Evolutionary conservation across 2,113 vertebrate genomes (phyloP).

Genomic region (Nothobranchius furzeri): DNA sequence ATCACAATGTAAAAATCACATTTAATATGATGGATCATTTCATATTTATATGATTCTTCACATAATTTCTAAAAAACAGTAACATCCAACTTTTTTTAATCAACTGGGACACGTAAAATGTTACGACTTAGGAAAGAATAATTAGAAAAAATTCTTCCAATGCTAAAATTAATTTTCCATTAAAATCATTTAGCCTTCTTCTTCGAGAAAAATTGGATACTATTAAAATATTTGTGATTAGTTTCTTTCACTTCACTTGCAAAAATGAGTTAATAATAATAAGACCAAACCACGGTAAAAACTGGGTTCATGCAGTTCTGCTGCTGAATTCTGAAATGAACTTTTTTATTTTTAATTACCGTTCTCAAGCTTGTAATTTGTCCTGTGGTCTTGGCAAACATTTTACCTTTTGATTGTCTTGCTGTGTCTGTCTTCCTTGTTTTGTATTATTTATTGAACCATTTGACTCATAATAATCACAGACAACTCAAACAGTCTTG

Average conservation of each 20-base stretch:
- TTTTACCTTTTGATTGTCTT: slow-evolving; percentile 42
- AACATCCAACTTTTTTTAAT: background rate
- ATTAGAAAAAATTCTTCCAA: slow-evolving; percentile 33
- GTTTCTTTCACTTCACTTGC: slow-evolving; percentile 49
- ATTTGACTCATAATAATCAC: slow-evolving; percentile 4
- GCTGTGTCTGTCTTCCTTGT: background rate
- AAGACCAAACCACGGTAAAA: slow-evolving; percentile 39
- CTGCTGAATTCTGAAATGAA: slow-evolving; percentile 25
- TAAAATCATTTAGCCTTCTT: slow-evolving; percentile 25
- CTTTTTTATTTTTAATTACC: slow-evolving; percentile 1
- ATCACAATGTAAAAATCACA: slow-evolving; percentile 24
- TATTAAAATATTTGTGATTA: slow-evolving; percentile 50
- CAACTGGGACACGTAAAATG: slow-evolving; percentile 3
- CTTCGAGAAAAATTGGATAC: slow-evolving; percentile 46
- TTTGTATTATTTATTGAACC: background rate
- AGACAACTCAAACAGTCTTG: slow-evolving; percentile 14
- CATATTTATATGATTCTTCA: slow-evolving; percentile 1
- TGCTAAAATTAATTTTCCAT: slow-evolving; percentile 30
- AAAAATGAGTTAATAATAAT: slow-evolving; percentile 44
- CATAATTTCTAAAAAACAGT: background rate
- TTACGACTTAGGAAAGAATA: slow-evolving; percentile 17
- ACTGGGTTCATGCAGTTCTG: slow-evolving; percentile 32
- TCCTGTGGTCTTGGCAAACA: slow-evolving; percentile 22
- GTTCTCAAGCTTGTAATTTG: slow-evolving; percentile 13
- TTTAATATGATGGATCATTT: slow-evolving; percentile 6